Percentiles rank a stretch among this genome's conserved stretches.
Evolutionary conservation across 2,797 vertebrate species (phyloP).

Genomic region (Enteromius treurensis): DNA sequence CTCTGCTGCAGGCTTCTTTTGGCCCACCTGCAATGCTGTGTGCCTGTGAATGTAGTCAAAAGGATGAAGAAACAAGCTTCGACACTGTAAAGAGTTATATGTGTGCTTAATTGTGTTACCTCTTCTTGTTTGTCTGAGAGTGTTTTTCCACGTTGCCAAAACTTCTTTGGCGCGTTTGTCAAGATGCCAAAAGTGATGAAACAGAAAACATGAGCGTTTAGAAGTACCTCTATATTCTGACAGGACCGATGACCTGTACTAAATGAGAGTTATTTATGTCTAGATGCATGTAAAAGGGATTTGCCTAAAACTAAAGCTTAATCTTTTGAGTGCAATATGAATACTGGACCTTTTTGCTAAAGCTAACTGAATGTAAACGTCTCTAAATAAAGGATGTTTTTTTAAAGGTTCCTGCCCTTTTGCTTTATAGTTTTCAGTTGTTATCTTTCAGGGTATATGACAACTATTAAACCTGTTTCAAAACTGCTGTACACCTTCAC

Average conservation of each 20-base stretch:
- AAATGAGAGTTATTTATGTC: constrained; percentile 18
- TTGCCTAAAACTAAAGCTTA: constrained; percentile 17
- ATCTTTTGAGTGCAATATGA: constrained; percentile 44
- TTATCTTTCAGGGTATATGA: not conserved
- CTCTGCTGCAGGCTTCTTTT: constrained; percentile 34
- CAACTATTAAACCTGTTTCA: not conserved
- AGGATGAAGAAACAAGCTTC: constrained; percentile 25
- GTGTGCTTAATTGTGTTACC: constrained; percentile 53
- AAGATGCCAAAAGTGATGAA: constrained; percentile 35
- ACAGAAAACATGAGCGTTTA: constrained; percentile 8
- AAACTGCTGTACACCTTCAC: not conserved
- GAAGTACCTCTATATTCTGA: not conserved
- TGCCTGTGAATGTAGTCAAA: constrained; percentile 54
- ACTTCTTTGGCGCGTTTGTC: not conserved
- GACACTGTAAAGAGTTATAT: constrained; percentile 51
- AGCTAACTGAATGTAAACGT: constrained; percentile 54
- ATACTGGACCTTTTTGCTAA: constrained; percentile 55
- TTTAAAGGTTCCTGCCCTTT: constrained; percentile 42
- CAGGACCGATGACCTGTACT: constrained; percentile 17
- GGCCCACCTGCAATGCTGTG: constrained; percentile 37
- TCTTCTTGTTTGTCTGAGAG: constrained; percentile 35
- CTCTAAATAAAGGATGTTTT: constrained; percentile 59
- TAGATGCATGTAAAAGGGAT: constrained; percentile 35
- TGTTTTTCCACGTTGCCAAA: constrained; percentile 39
- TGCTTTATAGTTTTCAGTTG: not conserved